Evolutionary conservation across 2,888 invertebrate genomes (phyloP).

Genomic region (Orchestes rusci): DNA sequence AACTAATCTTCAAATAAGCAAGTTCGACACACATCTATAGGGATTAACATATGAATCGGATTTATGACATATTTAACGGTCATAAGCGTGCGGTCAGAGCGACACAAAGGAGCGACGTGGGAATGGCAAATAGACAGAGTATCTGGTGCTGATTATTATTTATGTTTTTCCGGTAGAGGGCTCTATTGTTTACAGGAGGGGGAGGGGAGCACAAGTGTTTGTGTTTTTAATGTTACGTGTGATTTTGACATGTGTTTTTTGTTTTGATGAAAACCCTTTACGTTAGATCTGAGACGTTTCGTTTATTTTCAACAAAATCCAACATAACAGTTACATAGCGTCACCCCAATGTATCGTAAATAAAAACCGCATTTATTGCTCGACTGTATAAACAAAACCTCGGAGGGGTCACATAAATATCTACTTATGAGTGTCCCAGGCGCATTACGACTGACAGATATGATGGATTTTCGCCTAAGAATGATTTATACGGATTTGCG

Average conservation of each 20-base stretch:
- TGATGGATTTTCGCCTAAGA: conserved; percentile 37
- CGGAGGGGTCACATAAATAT: conserved; percentile 36
- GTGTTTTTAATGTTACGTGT: conserved; percentile 41
- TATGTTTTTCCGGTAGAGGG: conserved; percentile 31
- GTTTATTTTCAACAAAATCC: no score
- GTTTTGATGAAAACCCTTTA: no score
- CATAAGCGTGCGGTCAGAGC: conserved; percentile 39
- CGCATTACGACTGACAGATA: conserved; percentile 36
- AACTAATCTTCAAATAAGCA: no score
- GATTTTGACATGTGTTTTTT: conserved; percentile 40
- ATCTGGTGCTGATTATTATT: conserved; percentile 41
- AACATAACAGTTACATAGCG: conserved; percentile 1
- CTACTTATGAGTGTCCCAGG: conserved; percentile 37
- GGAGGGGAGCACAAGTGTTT: conserved; percentile 32
- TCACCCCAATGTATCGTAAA: conserved; percentile 3
- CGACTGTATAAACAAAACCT: conserved; percentile 36
- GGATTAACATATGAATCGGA: conserved; percentile 46
- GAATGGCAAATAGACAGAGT: conserved; percentile 40
- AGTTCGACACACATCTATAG: neutral
- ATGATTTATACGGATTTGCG: conserved; percentile 32
- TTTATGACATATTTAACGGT: conserved; percentile 44
- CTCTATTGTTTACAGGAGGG: conserved; percentile 24
- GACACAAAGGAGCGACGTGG: conserved; percentile 40
- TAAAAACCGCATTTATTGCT: conserved; percentile 43
- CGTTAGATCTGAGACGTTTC: no score